phyloP scores from a whole-genome alignment of 2,888 invertebrate species.

The Philaethria dido region DNA sequence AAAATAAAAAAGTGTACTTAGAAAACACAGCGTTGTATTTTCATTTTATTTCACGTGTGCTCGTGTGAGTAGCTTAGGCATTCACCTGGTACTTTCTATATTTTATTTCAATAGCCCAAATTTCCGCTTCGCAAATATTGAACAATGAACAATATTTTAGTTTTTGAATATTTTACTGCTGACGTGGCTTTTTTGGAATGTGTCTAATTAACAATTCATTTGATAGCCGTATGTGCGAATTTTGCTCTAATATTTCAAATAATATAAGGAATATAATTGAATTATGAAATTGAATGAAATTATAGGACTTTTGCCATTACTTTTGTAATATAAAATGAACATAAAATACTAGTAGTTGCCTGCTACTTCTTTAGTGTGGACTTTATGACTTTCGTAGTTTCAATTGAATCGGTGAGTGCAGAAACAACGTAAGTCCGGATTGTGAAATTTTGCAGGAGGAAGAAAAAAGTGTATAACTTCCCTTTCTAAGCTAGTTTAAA shows the following conservation, averaged over 20 bases:
- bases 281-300: background rate
- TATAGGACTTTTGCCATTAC: too few species aligned
- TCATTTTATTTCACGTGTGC: conserved; percentile 11
- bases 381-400: too few species aligned
- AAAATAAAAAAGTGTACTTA: conserved; percentile 17
- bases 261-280: background rate
- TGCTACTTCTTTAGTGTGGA: too few species aligned
- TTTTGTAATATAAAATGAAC: too few species aligned
- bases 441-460: too few species aligned
- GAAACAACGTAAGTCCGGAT: too few species aligned
- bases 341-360: too few species aligned
- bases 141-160: conserved; percentile 3
- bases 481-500: too few species aligned
- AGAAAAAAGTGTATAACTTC: too few species aligned
- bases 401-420: too few species aligned
- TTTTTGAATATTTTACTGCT: conserved; percentile 1
- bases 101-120: conserved; percentile 19
- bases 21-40: conserved; percentile 17
- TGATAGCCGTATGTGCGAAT: background rate
- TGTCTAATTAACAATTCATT: background rate
- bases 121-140: conserved; percentile 2
- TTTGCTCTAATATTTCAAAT: background rate
- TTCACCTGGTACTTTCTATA: conserved; percentile 15
- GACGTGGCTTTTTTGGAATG: background rate
- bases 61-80: conserved; percentile 12